Evolutionary conservation across 2,888 invertebrate genomes (phyloP), one percentile per base, ranked within the genome.

Genomic region (Heterodera filipjevi): DNA sequence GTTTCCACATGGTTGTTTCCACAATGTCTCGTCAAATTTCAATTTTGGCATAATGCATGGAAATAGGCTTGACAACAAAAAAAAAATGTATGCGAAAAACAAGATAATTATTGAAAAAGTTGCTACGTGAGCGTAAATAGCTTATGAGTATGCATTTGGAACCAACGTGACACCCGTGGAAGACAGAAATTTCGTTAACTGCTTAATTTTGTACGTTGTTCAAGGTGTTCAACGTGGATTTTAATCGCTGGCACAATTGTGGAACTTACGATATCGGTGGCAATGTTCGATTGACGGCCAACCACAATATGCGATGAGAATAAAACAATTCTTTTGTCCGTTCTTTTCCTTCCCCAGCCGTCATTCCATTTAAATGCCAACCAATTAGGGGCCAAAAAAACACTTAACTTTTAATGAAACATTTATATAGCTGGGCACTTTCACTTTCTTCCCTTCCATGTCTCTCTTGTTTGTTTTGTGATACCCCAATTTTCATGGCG

Each of bases 211-310:
- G 64, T 53, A n/a, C 6, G n/a, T n/a, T n/a, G n/a, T 66, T 30
- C 39, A 72, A 44, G 46, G 53, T 76, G 27, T 77, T 77, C 59
- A 77, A 77, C 35, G 96, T 99, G 90, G 98, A 99, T 91, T 99
- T 99, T 92, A 99, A 99, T 87, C 90, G 90, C 79, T 91, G 91
- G 91, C 91, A 91, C 83, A 6, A 39, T 39, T 39, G 12, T 39
- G 39, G 39, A 6, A 12, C n/a, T n/a, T 90, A 74, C 80, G 87
- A 87, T 80, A 86, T 87, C 82, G 87, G 86, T 19, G 33, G 68
- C 70, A 80, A 35, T 70, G 80, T 84, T 71, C 82, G 86, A 22
- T 86, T 39, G 39, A 87, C 77, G 53, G 30, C 32, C 66, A 82
- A 33, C 82, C 71, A 22, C 81, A 80, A 82, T 14, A 44, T n/a